Base-by-base conservation (phyloP, 2,888 invertebrate species). In the Uloborus plumipes region DNA sequence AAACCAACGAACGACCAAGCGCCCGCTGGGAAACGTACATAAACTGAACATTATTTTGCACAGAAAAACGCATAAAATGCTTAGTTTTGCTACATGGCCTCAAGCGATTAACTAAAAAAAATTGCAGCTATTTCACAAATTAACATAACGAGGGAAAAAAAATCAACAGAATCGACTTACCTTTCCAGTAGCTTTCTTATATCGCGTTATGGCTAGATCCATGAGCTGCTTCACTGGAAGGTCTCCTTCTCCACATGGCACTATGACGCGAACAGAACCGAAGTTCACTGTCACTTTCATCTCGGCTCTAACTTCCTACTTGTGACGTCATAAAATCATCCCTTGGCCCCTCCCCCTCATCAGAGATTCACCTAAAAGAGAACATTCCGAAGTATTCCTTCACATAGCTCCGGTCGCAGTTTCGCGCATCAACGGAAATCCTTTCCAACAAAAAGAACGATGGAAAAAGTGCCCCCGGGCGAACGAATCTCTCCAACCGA, bases 221-320 rank as follows among this genome's bases (percentile, higher is more conserved):
- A 97, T 95, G 87, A 98, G 92, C 91, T 98, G 97, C 90, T 94
- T 92, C 87, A 98, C 97, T 88, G 96, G 92, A 88, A 98, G 92
- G 89, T 95, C 95, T 85, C 97, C 97, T 89, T 94, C 94, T 86
- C 97, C 97, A 90, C 98, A 98, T 85, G 98, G 98, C 88, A 98
- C 98, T 88, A 98, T 94, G 89, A 98, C 96, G 89, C 97, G 92
- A 86, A 96, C 94, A 88, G 93, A 92, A 86, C 97, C 97, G 90
- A 98, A 98, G 91, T 97, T 96, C 90, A 98, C 98, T 87, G 97
- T 98, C 91, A 98, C 98, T 93, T 98, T 98, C 98, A 98, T 98
- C 69, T 53, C 51, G 11, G 13, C 31, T 49, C 47, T 9, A 49
- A 53, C 67, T 64, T 72, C 66, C 67, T 79, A 69, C 76, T 22